phyloP scores from a whole-genome alignment of 2,113 vertebrate species.

The Macaca mulatta region DNA sequence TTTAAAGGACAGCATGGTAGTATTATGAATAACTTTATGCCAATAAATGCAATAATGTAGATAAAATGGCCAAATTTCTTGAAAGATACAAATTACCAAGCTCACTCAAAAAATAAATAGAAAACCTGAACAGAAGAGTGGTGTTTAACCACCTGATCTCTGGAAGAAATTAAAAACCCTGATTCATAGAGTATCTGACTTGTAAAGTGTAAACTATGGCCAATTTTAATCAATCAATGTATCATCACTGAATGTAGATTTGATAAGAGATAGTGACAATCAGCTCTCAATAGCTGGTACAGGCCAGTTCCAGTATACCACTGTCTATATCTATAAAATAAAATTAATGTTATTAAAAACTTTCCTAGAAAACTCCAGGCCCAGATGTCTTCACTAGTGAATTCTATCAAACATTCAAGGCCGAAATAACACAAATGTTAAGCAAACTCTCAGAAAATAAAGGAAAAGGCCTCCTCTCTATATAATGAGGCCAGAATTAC shows the following conservation, averaged over 20 bases:
- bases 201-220: background rate
- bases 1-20: background rate
- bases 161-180: background rate
- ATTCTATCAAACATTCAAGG: background rate
- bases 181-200: background rate
- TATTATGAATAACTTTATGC: background rate
- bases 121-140: background rate
- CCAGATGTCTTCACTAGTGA: background rate
- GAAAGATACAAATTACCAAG: background rate
- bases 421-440: constrained; percentile 23
- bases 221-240: background rate
- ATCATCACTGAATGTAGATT: constrained; percentile 7
- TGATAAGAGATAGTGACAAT: background rate
- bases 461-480: background rate
- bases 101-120: background rate
- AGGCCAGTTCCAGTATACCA: background rate
- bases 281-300: background rate
- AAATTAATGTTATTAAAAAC: background rate
- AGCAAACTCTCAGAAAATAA: background rate
- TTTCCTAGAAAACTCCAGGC: background rate
- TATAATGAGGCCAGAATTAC: background rate
- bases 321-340: background rate
- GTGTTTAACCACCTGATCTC: background rate
- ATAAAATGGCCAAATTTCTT: background rate
- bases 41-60: background rate